Evolutionary conservation across 2,888 invertebrate species (phyloP).

Genomic region (Pyralis farinalis): DNA sequence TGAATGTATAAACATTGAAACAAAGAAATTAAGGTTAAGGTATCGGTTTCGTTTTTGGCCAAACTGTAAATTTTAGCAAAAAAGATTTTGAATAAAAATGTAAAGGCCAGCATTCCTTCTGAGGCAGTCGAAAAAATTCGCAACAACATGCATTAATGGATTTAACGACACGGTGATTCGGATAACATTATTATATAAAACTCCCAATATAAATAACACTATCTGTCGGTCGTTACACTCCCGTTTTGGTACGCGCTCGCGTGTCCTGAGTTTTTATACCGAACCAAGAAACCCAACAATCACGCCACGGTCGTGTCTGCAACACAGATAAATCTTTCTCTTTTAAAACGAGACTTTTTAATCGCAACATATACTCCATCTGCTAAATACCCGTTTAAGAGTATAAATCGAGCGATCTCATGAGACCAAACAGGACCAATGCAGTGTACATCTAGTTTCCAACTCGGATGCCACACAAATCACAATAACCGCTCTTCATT

Average conservation of each 20-base stretch:
- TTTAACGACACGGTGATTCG: slow-evolving; percentile 51
- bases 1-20: too few species aligned
- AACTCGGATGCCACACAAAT: slow-evolving; percentile 65
- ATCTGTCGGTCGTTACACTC: slow-evolving; percentile 57
- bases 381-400: slow-evolving; percentile 34
- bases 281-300: not conserved
- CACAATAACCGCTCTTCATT: slow-evolving; percentile 76
- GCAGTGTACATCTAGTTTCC: slow-evolving; percentile 42
- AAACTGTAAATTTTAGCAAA: not conserved
- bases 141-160: slow-evolving; percentile 55
- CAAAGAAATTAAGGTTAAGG: too few species aligned
- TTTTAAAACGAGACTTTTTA: slow-evolving; percentile 15
- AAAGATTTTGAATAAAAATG: not conserved
- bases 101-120: slow-evolving; percentile 19
- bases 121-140: slow-evolving; percentile 40
- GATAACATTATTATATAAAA: slow-evolving; percentile 68
- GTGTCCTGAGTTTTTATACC: slow-evolving; percentile 12
- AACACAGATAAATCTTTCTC: slow-evolving; percentile 1
- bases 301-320: slow-evolving; percentile 1
- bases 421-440: slow-evolving; percentile 27
- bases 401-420: slow-evolving; percentile 32
- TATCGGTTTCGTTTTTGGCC: not conserved
- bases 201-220: slow-evolving; percentile 56
- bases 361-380: slow-evolving; percentile 32
- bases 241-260: slow-evolving; percentile 44